Percentiles rank a stretch among this genome's conserved stretches.
These are phyloP conservation scores for Drosophila paracracens DNA, from an alignment of 2,888 invertebrate species.

Conservation along the genomic window DNA sequence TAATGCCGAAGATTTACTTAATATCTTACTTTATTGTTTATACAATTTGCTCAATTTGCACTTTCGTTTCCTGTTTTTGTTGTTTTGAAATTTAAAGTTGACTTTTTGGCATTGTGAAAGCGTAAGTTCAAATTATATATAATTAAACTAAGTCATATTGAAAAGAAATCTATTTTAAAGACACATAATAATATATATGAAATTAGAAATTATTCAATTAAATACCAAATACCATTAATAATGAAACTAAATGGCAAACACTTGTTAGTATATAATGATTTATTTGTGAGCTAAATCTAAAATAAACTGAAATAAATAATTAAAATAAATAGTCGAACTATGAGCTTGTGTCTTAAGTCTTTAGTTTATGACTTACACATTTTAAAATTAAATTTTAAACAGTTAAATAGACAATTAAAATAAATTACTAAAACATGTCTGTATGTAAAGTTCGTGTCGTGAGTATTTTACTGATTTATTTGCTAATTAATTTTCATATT, in stretches of 20 bases:
- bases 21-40: conserved; percentile 68
- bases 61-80: conserved; percentile 11
- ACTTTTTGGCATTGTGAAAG: conserved; percentile 37
- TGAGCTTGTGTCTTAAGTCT: background rate
- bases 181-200: background rate
- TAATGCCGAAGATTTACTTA: conserved; percentile 43
- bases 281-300: background rate
- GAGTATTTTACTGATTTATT: background rate
- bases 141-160: background rate
- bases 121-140: background rate
- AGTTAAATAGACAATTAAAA: background rate
- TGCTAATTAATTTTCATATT: background rate
- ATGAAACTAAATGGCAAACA: background rate
- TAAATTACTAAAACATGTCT: background rate
- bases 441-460: background rate
- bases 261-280: background rate
- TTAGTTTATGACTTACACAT: background rate
- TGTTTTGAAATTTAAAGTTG: conserved; percentile 26
- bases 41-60: conserved; percentile 41
- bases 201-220: background rate
- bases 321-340: background rate
- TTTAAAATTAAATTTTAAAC: background rate
- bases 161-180: background rate
- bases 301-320: background rate
- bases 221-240: background rate